These are phyloP conservation scores for Alectoris magna DNA, from an alignment of 2,797 vertebrate genomes.

Conservation along the genomic window DNA sequence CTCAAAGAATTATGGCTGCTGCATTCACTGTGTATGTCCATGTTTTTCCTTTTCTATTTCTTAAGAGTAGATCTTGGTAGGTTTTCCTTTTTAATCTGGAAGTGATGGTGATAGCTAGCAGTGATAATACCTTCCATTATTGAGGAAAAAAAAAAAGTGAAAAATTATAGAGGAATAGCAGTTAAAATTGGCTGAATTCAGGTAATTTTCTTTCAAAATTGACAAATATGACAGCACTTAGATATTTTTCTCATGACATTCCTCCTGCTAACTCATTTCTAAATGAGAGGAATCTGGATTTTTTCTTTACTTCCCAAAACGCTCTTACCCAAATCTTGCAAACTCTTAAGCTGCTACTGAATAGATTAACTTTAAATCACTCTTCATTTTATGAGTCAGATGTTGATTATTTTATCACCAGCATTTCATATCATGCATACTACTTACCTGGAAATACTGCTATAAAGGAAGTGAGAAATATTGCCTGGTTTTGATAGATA, in stretches of 20 bases:
- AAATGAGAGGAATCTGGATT: not conserved
- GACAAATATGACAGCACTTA: not conserved
- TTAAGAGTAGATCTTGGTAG: not conserved
- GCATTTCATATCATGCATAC: not conserved
- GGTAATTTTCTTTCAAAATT: not conserved
- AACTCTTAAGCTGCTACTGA: not conserved
- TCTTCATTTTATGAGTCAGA: not conserved
- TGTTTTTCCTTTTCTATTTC: not conserved
- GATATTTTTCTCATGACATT: not conserved
- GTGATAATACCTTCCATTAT: not conserved
- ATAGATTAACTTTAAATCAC: not conserved
- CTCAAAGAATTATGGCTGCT: not conserved
- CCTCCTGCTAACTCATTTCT: not conserved
- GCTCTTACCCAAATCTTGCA: not conserved
- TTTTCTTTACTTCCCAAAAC: fast-evolving
- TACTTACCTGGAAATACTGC: not conserved
- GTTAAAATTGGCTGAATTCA: not conserved
- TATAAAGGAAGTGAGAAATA: slow-evolving; percentile 6
- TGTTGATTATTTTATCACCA: not conserved
- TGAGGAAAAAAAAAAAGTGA: not conserved
- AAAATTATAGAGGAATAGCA: not conserved
- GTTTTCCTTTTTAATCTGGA: slow-evolving; percentile 13
- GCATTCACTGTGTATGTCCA: not conserved
- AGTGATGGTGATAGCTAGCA: not conserved
- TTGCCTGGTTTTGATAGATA: not conserved